Evolutionary conservation across 2,797 vertebrate genomes (phyloP), one percentile per base, ranked within the genome.

Genomic region (Myotis vivesi): DNA sequence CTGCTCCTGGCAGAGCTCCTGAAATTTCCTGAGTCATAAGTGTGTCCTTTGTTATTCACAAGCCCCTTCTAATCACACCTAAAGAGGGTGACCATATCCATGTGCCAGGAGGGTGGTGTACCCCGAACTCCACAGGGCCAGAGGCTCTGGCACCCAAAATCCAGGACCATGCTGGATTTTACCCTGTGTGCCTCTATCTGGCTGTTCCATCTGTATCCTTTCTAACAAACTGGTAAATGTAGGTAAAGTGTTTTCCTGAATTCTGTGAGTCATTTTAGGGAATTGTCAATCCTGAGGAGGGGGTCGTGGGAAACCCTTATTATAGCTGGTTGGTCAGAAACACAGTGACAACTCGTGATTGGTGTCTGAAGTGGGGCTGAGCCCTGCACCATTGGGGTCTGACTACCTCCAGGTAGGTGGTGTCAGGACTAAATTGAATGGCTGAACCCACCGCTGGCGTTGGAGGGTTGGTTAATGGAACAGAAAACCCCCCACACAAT

Each of bases 291-390:
- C 41, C 33, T 46, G 23, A 51, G 53, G 6, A 15, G 57, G 11
- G 36, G 33, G 17, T 6, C 1, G 0, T 0, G 38, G 30, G 55
- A n/a, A 22, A 6, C 30, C 41, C 10, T 1, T 5, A 38, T 28
- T 2, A 62, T 0, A 57, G 57, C 20, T 3, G 1, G 30, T 15
- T 0, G 11, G 3, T 38, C 19, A 38, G 80, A 17, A 28, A 30
- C 16, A n/a, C 16, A n/a, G 55, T 16, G 46, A 28, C 20, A 6
- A 17, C 72, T 4, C 6, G 38, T 3, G 10, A 4, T 8, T 49
- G 8, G 36, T 10, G 6, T 10, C 30, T 23, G 12, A 57, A 8
- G 49, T 13, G 30, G 66, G 33, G 59, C 36, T 2, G 13, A 30
- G 23, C 38, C 77, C 59, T n/a, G 20, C 22, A 22, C 11, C 15